A percentile compares a stretch with the other conserved stretches of the same genome.
Conservation (phyloP, 2,113 vertebrate genomes). For the Callocephalon fimbriatum region DNA sequence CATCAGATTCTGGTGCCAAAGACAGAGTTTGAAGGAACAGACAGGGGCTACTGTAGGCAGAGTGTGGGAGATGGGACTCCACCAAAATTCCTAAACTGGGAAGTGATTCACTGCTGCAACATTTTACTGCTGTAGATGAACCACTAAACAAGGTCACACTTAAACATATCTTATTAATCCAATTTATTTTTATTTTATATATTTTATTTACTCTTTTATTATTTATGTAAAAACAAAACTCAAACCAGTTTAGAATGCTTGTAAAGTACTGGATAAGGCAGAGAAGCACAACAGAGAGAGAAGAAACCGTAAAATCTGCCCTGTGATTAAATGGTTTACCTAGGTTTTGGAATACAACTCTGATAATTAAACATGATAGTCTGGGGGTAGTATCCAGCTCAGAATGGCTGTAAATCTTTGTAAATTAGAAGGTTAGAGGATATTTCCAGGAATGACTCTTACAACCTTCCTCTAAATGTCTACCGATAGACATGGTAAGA, state of each 20-base stretch:
- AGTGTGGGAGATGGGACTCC: not conserved
- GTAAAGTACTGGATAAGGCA: not conserved
- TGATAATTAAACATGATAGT: not conserved
- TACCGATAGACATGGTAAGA: not conserved
- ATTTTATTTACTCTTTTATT: not conserved
- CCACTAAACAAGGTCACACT: not conserved
- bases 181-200: not conserved
- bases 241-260: not conserved
- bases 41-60: not conserved
- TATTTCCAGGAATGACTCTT: not conserved
- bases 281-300: not conserved
- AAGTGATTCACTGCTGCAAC: not conserved
- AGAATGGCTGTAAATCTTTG: not conserved
- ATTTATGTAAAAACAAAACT: not conserved
- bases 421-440: not conserved
- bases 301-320: not conserved
- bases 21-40: not conserved
- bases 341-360: not conserved
- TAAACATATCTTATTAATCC: not conserved
- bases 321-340: not conserved
- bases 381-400: not conserved
- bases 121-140: not conserved
- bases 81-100: accelerated
- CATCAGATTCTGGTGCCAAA: not conserved
- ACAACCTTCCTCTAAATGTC: not conserved